phyloP scores from a whole-genome alignment of 2,797 vertebrate genomes.

The Falco concolor region DNA sequence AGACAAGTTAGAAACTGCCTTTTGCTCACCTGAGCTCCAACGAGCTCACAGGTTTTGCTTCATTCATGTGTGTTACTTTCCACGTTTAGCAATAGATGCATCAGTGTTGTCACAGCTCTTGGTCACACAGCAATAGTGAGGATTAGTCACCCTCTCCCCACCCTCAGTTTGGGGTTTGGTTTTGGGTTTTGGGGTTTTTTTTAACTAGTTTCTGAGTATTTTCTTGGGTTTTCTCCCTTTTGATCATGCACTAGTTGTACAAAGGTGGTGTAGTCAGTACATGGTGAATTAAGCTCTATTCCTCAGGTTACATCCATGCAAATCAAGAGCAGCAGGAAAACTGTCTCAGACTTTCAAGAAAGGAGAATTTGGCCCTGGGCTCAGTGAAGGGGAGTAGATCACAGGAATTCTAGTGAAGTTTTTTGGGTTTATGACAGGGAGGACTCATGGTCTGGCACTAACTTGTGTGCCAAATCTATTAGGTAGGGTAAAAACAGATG shows the following conservation, averaged over 20 bases:
- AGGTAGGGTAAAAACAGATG: background rate
- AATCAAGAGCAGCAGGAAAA: background rate
- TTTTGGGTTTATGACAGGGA: background rate
- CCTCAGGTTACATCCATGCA: background rate
- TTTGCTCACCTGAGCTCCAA: background rate
- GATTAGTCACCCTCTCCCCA: background rate
- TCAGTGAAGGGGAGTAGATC: background rate
- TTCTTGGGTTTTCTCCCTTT: background rate
- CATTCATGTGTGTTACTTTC: background rate
- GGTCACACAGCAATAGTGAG: background rate
- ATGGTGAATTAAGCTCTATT: background rate
- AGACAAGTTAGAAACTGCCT: background rate
- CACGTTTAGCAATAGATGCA: background rate
- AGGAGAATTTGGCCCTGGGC: background rate
- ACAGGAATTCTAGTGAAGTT: no score
- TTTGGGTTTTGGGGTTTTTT: background rate
- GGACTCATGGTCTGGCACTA: background rate
- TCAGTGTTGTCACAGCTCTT: background rate
- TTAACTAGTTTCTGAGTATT: background rate
- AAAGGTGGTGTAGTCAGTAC: background rate
- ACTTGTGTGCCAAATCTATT: background rate
- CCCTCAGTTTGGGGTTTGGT: background rate
- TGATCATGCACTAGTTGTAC: background rate
- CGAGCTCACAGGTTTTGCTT: fast-evolving
- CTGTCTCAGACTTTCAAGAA: background rate